Base-by-base conservation (phyloP, 1,140 invertebrate genomes). In the Pantala flavescens region DNA sequence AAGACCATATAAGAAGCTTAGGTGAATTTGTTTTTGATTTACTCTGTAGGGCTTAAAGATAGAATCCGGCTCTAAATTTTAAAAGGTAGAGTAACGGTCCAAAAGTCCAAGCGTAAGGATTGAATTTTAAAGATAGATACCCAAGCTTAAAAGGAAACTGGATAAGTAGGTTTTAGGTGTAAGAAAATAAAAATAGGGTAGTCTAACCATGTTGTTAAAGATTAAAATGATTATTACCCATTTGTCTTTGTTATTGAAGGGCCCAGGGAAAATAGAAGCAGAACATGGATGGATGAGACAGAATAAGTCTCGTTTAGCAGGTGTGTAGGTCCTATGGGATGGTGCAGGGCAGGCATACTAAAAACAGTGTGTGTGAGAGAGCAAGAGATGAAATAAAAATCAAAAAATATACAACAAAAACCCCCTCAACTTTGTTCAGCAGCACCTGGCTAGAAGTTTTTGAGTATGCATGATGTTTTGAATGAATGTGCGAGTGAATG, bases 111-210 rank as follows among this genome's bases (percentile, higher is more conserved):
- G 49, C 75, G 73, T 71, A 74, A 49, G 76, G 76, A 76, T 75
- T 71, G 73, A 71, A 73, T 73, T 71, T 76, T 71, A 71, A 49
- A 28, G 43, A 73, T 75, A 75, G 63, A 76, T 71, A 43, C 71
- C 75, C 71, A 76, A 74, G 73, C 73, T 75, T 28, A 63, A 63
- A 63, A 76, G 28, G 63, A 73, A 76, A 76, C 76, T 74, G 74
- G 75, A 76, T 78, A 78, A 71, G 74, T 78, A 78, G 77, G 76
- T 72, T 76, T 76, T 78, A 78, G 77, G 76, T 78, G 77, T 78
- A 77, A 63, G n/a, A 63, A 36, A 36, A 36, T 36, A 36, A 63
- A 77, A 76, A 76, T 78, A 78, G 77, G 76, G 75, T 78, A 78
- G 77, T 77, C 73, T 78, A 73, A 77, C 77, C 75, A 73, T 78